Base-by-base conservation (phyloP, 2,113 vertebrate species). In the Physeter macrocephalus region DNA sequence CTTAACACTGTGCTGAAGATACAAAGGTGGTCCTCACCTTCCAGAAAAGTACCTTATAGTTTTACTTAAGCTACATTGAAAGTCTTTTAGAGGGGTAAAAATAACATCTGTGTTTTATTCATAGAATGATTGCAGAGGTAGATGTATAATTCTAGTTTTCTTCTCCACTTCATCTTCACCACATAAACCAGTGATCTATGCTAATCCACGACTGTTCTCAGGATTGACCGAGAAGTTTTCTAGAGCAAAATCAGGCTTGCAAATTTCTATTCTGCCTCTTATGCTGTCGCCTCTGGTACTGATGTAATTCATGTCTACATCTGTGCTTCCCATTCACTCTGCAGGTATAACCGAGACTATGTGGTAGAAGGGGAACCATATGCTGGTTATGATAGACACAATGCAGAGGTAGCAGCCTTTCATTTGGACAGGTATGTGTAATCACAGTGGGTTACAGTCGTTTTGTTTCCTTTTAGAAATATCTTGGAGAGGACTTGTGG, bases 321-420 rank as follows among this genome's bases (percentile, higher is more conserved):
- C 77, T 88, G 84, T 3, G 78, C 97, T 88, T 72, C 52, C 21
- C 8, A 0, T 62, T 97, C 90, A 2, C 85, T 98, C 90, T 98
- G 43, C 98, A 99, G 99, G 93, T 99, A 99, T 92, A 99, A 97
- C 97, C 99, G 99, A 97, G 99, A 99, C 98, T 99, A 99, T 34
- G 98, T 99, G 82, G 99, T 99, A 8, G 99, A 99, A 97, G 99
- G 99, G 61, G 99, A 99, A 49, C 99, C 99, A 0, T 99, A 99
- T 0, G 99, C 99, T 36, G 99, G 99, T 34, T 99, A 99, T 1
- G 99, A 99, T 95, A 98, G 99, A 85, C 99, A 99, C 98, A 99
- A 99, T 0, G 99, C 99, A 57, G 99, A 99, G 97, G 99, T 99
- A 92, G 99, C 99, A 64, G 99, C 99, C 92, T 99, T 99, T 97